Conservation (phyloP, 1,140 invertebrate genomes). For the Sminthurinus signatus region DNA sequence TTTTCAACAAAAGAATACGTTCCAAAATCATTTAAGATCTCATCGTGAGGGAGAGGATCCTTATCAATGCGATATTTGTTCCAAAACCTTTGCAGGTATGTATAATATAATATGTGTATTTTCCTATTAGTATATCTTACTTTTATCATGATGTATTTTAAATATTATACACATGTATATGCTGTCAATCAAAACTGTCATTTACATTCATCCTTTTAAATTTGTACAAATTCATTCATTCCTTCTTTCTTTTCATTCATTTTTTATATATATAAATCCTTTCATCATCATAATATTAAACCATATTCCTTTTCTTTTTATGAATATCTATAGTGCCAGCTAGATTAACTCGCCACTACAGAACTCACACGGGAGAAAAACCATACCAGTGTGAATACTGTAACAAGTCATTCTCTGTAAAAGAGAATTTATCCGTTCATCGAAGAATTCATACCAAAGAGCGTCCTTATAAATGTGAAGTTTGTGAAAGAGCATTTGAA, state of each 20-base stretch:
- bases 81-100: constrained; percentile 70
- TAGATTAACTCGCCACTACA: constrained; percentile 81
- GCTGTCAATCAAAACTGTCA: no score
- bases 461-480: constrained; percentile 72
- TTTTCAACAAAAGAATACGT: constrained; percentile 55
- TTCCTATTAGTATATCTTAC: no score
- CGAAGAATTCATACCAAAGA: constrained; percentile 83
- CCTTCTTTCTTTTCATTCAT: no score
- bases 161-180: no score
- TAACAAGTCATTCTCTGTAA: constrained; percentile 83
- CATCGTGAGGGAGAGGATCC: constrained; percentile 59
- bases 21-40: constrained; percentile 54
- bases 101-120: no score
- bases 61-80: constrained; percentile 82
- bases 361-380: constrained; percentile 79
- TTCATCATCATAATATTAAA: no score
- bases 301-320: no score
- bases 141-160: no score
- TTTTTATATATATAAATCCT: no score
- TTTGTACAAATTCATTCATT: no score
- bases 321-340: constrained; percentile 60
- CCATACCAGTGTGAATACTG: constrained; percentile 87
- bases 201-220: neutral
- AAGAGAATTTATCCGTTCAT: constrained; percentile 85
- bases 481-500: constrained; percentile 84